Conservation (phyloP, 1,140 invertebrate genomes). For the Drosophila setifemur region DNA sequence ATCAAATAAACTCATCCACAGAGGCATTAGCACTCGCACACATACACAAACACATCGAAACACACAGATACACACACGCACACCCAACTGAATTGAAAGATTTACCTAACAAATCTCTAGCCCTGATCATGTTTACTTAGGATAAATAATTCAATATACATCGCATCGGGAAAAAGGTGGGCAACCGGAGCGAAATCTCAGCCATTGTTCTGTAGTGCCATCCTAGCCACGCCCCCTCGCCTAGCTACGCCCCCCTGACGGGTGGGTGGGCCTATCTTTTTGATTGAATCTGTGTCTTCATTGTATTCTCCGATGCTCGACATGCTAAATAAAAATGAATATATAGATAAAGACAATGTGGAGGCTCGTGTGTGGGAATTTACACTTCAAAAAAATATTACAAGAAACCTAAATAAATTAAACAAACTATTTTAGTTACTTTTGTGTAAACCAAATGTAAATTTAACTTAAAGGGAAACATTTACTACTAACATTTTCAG, state of each 20-base stretch:
- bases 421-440: no score
- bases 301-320: constrained; percentile 39
- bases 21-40: constrained; percentile 10
- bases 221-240: constrained; percentile 16
- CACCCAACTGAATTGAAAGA: constrained; percentile 59
- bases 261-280: constrained; percentile 51
- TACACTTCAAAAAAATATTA: not conserved
- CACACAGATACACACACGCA: constrained; percentile 3
- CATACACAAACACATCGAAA: not conserved
- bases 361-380: not conserved
- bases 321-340: constrained; percentile 53
- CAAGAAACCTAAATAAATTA: not conserved
- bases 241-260: constrained; percentile 22
- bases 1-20: constrained; percentile 23
- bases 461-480: no score
- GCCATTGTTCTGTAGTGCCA: constrained; percentile 4
- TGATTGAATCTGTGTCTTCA: constrained; percentile 68
- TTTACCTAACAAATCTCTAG: constrained; percentile 66
- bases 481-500: no score
- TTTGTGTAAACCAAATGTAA: no score
- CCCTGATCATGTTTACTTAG: constrained; percentile 75
- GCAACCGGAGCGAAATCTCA: not conserved
- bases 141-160: constrained; percentile 79
- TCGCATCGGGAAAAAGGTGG: constrained; percentile 38
- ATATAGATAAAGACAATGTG: constrained; percentile 25